A percentile compares a stretch with the other conserved stretches of the same genome.
Evolutionary conservation across 2,113 vertebrate species (phyloP).

Genomic region (Cynopterus brachyotis): DNA sequence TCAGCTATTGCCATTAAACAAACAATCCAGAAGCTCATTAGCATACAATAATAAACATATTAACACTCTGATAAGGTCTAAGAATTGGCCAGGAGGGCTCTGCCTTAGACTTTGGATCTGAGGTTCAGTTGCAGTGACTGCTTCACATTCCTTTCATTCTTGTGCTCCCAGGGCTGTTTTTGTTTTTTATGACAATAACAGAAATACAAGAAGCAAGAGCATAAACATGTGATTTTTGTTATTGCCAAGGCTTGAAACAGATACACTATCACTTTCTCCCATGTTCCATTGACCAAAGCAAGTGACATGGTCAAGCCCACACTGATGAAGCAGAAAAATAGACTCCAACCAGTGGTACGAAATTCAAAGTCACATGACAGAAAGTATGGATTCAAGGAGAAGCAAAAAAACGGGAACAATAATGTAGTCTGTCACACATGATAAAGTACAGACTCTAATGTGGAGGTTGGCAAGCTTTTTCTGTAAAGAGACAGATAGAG

Average conservation of each 20-base stretch:
- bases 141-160: constrained; percentile 1
- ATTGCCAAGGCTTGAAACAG: not conserved
- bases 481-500: not conserved
- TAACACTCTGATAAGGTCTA: not conserved
- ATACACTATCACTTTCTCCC: not conserved
- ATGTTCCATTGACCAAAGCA: not conserved
- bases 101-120: not conserved
- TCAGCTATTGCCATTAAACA: not conserved
- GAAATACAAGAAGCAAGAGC: not conserved
- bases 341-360: not conserved
- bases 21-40: not conserved
- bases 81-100: not conserved
- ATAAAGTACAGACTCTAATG: not conserved
- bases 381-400: not conserved
- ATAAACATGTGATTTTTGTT: not conserved
- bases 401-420: not conserved
- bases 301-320: not conserved
- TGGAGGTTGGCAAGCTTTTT: not conserved
- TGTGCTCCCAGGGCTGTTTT: not conserved
- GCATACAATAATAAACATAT: not conserved
- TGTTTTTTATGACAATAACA: not conserved
- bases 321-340: constrained; percentile 17
- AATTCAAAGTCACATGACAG: not conserved
- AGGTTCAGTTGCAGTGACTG: not conserved
- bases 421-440: not conserved